A percentile compares a stretch with the other conserved stretches of the same genome.
Evolutionary conservation across 2,888 invertebrate genomes (phyloP).

Genomic region (Apeira syringaria): DNA sequence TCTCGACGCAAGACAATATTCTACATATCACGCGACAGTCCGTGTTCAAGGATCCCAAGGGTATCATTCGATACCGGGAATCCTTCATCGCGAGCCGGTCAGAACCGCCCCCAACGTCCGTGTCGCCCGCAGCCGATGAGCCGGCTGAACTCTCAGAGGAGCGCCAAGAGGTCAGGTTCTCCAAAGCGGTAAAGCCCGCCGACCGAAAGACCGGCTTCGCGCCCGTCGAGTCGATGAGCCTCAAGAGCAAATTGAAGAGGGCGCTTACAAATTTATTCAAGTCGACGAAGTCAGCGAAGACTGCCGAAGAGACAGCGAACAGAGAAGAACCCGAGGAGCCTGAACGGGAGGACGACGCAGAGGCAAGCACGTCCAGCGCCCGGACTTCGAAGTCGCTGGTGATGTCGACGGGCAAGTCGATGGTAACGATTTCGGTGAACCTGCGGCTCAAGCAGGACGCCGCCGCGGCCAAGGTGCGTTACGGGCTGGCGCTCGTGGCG

Average conservation of each 20-base stretch:
- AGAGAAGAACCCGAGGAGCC: not conserved
- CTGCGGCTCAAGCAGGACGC: conserved; percentile 37
- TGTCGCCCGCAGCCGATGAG: not conserved
- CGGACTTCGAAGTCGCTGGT: not conserved
- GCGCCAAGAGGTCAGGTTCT: not conserved
- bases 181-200: too few relatives aligned
- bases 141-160: not conserved
- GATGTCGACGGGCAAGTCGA: conserved; percentile 27
- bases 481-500: conserved; percentile 43
- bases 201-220: not conserved
- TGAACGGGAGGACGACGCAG: not conserved
- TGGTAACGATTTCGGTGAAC: conserved; percentile 44
- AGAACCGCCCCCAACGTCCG: conserved; percentile 22
- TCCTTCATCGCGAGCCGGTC: conserved; percentile 29
- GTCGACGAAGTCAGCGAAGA: not conserved
- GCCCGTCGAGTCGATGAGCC: not conserved
- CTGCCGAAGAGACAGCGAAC: not conserved
- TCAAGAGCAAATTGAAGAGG: not conserved
- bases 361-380: not conserved
- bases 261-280: not conserved
- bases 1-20: conserved; percentile 44
- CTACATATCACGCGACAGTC: conserved; percentile 26
- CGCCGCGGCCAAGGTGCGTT: conserved; percentile 29
- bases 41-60: conserved; percentile 35
- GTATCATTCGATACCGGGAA: conserved; percentile 41